Percentiles rank a stretch among this genome's conserved stretches.
phyloP scores from a whole-genome alignment of 2,113 vertebrate genomes.

The Mixornis gularis region DNA sequence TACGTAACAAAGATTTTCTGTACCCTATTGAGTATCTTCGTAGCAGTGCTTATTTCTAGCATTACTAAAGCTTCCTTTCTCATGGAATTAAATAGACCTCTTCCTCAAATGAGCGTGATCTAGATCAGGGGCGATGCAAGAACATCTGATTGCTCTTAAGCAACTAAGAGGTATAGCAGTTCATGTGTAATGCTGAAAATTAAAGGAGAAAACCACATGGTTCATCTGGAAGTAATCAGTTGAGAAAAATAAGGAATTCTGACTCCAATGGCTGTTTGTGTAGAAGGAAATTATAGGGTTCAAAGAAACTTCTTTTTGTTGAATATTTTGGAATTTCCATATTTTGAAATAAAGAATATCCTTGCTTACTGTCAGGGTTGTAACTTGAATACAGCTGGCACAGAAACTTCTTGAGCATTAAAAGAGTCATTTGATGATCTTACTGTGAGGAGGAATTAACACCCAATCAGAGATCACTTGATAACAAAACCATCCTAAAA shows the following conservation, averaged over 20 bases:
- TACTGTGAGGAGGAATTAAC: background rate
- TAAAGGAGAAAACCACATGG: background rate
- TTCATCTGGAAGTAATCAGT: background rate
- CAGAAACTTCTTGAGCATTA: background rate
- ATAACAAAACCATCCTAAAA: background rate
- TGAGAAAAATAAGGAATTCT: background rate
- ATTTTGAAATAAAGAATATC: background rate
- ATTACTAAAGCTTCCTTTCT: background rate
- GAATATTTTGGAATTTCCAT: background rate
- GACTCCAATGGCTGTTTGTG: background rate
- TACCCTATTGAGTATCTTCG: background rate
- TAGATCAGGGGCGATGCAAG: background rate
- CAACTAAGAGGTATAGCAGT: background rate
- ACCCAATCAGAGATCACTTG: background rate
- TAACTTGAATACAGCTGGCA: background rate
- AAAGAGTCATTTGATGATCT: background rate
- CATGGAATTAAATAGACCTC: background rate
- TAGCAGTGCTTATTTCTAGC: background rate
- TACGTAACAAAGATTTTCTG: background rate
- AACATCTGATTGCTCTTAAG: background rate
- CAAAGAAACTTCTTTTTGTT: background rate
- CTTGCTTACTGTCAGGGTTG: background rate
- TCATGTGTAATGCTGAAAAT: background rate
- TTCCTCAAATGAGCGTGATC: background rate
- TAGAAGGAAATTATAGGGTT: background rate